Evolutionary conservation across 1,140 invertebrate genomes (phyloP).

Genomic region (Zaprionus taronus): DNA sequence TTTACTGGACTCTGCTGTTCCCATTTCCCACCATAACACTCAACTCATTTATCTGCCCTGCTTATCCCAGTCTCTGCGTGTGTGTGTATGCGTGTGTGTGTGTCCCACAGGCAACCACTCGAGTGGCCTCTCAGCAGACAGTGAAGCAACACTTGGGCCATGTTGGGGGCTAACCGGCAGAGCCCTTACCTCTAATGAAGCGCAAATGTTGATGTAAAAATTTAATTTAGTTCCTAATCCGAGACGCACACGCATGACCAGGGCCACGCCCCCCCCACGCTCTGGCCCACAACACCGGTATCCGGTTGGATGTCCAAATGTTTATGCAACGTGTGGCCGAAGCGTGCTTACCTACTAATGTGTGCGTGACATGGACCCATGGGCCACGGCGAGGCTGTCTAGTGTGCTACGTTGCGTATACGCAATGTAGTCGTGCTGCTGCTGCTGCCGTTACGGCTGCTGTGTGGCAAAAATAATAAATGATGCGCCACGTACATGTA

Average conservation of each 20-base stretch:
- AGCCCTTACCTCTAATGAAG: conserved; percentile 69
- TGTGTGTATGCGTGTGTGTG: conserved; percentile 6
- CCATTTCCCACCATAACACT: conserved; percentile 48
- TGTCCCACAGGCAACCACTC: conserved; percentile 40
- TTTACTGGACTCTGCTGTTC: conserved; percentile 33
- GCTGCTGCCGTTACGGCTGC: conserved; percentile 16
- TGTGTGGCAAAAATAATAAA: conserved; percentile 73
- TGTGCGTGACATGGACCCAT: conserved; percentile 78
- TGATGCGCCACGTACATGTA: conserved; percentile 79
- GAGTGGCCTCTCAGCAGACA: conserved; percentile 46
- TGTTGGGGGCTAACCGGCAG: conserved; percentile 1
- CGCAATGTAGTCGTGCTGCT: conserved; percentile 53
- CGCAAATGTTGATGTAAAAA: conserved; percentile 81
- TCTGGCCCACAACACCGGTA: conserved; percentile 5
- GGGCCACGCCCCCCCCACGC: conserved; percentile 12
- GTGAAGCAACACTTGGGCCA: conserved; percentile 38
- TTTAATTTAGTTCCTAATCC: conserved; percentile 79
- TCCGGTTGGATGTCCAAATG: conserved; percentile 61
- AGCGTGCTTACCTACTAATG: conserved; percentile 78
- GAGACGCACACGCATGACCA: conserved; percentile 60
- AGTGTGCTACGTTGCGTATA: conserved; percentile 71
- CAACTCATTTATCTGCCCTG: conserved; percentile 42
- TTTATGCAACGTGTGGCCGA: conserved; percentile 72
- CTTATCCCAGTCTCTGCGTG: conserved; percentile 11
- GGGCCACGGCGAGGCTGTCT: conserved; percentile 33